Evolutionary conservation across 1,140 invertebrate genomes (phyloP).

Genomic region (Trachelipus rathkii): DNA sequence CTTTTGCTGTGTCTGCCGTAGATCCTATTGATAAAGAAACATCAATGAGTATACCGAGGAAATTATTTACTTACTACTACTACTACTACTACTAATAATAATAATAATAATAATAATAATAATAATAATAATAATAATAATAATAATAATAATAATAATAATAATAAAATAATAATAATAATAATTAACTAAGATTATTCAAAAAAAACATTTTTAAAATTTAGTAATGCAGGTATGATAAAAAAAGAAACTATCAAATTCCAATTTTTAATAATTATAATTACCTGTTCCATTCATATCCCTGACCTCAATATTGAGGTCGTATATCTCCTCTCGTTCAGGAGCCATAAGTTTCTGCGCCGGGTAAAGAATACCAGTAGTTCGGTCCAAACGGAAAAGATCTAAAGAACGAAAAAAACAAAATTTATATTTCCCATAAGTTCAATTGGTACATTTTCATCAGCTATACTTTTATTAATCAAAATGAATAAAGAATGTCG

Average conservation of each 20-base stretch:
- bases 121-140: no score
- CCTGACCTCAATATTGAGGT: conserved; percentile 65
- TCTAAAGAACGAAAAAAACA: conserved; percentile 30
- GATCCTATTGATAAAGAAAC: conserved; percentile 49
- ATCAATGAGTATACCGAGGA: background rate
- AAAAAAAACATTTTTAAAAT: no score
- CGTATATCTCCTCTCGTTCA: conserved; percentile 54
- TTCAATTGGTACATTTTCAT: no score
- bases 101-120: background rate
- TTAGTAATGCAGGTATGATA: no score
- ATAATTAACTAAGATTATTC: no score
- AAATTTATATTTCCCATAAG: background rate
- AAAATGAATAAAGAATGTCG: no score
- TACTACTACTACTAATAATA: no score
- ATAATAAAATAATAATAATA: no score
- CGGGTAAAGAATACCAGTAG: conserved; percentile 72
- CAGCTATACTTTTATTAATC: no score
- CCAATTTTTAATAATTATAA: background rate
- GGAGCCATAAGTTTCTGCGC: conserved; percentile 58
- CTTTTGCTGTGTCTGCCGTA: conserved; percentile 63
- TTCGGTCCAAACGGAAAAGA: conserved; percentile 65
- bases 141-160: no score
- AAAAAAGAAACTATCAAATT: background rate
- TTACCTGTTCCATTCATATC: conserved; percentile 62
- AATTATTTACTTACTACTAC: background rate